These are phyloP conservation scores for Anas georgica DNA, from an alignment of 2,797 vertebrate genomes.

Conservation along the genomic window DNA sequence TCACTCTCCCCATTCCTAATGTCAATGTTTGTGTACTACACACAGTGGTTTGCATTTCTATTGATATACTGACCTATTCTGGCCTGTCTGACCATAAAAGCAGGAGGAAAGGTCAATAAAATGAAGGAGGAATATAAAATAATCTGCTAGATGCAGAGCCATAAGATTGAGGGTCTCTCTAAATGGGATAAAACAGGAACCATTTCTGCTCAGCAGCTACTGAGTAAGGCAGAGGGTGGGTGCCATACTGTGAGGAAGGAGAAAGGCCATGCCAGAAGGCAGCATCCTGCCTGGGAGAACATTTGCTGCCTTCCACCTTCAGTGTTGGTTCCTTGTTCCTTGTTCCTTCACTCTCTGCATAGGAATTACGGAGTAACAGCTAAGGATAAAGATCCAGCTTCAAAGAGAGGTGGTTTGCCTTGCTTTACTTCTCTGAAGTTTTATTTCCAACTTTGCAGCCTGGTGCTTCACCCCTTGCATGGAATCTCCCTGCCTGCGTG, in stretches of 20 bases:
- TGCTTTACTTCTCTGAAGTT: not conserved
- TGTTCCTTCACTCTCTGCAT: not conserved
- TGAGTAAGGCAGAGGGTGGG: not conserved
- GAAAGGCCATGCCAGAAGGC: not conserved
- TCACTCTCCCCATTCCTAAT: not conserved
- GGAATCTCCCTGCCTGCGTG: not conserved
- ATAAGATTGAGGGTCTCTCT: not conserved
- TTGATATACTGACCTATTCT: constrained; percentile 8
- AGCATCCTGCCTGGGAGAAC: not conserved
- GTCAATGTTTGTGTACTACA: constrained; percentile 29
- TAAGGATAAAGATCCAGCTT: not conserved
- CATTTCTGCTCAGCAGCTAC: not conserved
- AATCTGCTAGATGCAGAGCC: not conserved
- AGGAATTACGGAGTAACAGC: not conserved
- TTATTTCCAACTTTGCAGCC: not conserved
- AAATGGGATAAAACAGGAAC: not conserved
- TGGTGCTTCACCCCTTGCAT: not conserved
- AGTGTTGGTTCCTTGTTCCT: not conserved
- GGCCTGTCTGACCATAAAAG: constrained; percentile 24
- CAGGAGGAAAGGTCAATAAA: constrained; percentile 26
- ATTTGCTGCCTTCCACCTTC: not conserved
- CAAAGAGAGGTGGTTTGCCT: not conserved
- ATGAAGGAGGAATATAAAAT: constrained; percentile 14
- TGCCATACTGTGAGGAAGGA: no score
- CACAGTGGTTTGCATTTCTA: constrained; percentile 20